Evolutionary conservation across 2,113 vertebrate species (phyloP).

Genomic region (Calypte anna): DNA sequence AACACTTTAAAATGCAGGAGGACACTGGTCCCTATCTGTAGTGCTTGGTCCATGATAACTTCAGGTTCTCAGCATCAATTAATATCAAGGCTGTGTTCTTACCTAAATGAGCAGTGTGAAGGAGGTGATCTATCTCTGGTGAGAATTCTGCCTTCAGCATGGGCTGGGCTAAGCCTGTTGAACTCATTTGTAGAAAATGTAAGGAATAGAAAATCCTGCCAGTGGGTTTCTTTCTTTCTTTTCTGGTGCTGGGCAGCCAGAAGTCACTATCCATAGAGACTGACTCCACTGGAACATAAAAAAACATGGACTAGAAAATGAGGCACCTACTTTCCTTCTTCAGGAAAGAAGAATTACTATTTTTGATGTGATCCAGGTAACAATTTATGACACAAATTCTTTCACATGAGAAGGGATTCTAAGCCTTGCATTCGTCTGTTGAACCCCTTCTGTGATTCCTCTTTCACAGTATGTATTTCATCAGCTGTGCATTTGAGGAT

Average conservation of each 20-base stretch:
- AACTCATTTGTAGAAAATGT: not conserved
- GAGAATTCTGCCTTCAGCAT: not conserved
- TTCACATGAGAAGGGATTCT: slow-evolving; percentile 8
- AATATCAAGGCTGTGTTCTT: not conserved
- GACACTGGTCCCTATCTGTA: not conserved
- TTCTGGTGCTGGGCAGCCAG: slow-evolving; percentile 37
- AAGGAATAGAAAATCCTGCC: not conserved
- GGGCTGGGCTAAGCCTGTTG: not conserved
- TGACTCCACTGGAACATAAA: not conserved
- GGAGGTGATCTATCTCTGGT: not conserved
- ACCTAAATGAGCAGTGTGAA: not conserved
- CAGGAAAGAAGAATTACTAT: slow-evolving; percentile 54
- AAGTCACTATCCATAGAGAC: not conserved
- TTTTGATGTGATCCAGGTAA: slow-evolving; percentile 48
- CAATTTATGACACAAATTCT: not conserved
- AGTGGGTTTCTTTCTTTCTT: slow-evolving; percentile 4
- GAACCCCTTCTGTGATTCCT: slow-evolving; percentile 27
- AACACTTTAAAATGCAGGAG: not conserved
- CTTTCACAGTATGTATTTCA: not conserved
- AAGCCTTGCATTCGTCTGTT: slow-evolving; percentile 16
- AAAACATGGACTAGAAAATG: not conserved
- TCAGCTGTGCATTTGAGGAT: slow-evolving; percentile 6
- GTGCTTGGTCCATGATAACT: not conserved
- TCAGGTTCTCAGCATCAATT: not conserved
- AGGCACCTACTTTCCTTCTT: slow-evolving; percentile 60